Conservation (phyloP, 2,888 invertebrate species). For the Pharmacophagus antenor region DNA sequence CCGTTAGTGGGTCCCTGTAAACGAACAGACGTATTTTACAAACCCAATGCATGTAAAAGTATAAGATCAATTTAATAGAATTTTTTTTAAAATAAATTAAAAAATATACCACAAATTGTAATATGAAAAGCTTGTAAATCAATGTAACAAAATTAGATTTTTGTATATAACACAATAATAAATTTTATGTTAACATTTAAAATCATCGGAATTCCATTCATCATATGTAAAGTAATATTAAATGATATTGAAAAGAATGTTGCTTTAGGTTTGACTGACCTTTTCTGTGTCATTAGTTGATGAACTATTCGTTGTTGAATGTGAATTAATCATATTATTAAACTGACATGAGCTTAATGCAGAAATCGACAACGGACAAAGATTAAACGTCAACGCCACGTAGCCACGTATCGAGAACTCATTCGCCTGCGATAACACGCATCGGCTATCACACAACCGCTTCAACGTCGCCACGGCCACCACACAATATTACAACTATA, state of each 20-base stretch:
- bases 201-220: background rate
- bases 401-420: constrained; percentile 50
- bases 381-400: constrained; percentile 65
- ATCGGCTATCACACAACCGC: constrained; percentile 40
- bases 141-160: too few relatives aligned
- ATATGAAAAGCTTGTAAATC: too few relatives aligned
- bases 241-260: background rate
- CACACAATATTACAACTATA: constrained; percentile 41
- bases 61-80: background rate
- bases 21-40: constrained; percentile 29
- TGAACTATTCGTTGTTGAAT: constrained; percentile 40
- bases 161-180: background rate
- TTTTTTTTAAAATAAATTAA: background rate
- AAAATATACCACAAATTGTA: background rate
- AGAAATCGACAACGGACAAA: constrained; percentile 23
- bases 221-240: background rate
- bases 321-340: constrained; percentile 47
- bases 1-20: constrained; percentile 86
- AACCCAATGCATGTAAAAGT: background rate
- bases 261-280: constrained; percentile 45
- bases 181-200: background rate
- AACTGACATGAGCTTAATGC: constrained; percentile 18
- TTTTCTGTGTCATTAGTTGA: constrained; percentile 40
- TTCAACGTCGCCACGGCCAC: constrained; percentile 30
- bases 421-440: constrained; percentile 58